Evolutionary conservation across 1,140 invertebrate genomes (phyloP).

Genomic region (Drosophila pseudoananassae): DNA sequence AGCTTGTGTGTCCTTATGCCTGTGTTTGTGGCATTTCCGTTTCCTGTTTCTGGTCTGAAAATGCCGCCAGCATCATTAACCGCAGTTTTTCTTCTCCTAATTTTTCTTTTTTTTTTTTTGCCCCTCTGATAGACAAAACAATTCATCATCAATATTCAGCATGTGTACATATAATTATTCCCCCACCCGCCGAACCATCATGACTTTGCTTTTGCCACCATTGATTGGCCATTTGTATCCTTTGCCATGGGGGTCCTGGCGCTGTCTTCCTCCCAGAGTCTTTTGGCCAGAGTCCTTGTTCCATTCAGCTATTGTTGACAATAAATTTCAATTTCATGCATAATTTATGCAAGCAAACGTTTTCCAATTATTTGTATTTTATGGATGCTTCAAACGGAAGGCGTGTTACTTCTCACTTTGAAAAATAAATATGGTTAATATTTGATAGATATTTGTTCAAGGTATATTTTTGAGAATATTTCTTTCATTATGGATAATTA

Average conservation of each 20-base stretch:
- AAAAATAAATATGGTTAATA: too few relatives aligned
- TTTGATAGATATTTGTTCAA: too few relatives aligned
- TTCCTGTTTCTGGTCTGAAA: conserved; percentile 42
- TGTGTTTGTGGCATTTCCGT: conserved; percentile 44
- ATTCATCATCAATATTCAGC: conserved; percentile 68
- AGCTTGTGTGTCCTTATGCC: not conserved
- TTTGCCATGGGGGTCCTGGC: conserved; percentile 7
- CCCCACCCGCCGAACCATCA: not conserved
- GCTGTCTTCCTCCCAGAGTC: not conserved
- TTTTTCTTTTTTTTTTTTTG: conserved; percentile 12
- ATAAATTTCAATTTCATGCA: conserved; percentile 58
- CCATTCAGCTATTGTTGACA: conserved; percentile 29
- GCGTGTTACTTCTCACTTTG: not conserved
- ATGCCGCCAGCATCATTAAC: conserved; percentile 57
- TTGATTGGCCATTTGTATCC: conserved; percentile 56
- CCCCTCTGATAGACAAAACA: conserved; percentile 40
- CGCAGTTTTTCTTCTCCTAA: conserved; percentile 27
- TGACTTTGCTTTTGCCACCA: conserved; percentile 7
- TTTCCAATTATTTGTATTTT: conserved; percentile 54
- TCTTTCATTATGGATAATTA: too few relatives aligned
- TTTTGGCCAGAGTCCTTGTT: not conserved
- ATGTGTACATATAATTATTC: conserved; percentile 71
- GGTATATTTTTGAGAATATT: too few relatives aligned
- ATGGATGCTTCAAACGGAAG: conserved; percentile 13
- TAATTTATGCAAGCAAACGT: conserved; percentile 55